These are phyloP conservation scores for Microctenopoma stevenorrisi DNA, from an alignment of 2,797 vertebrate species.

Conservation along the genomic window DNA sequence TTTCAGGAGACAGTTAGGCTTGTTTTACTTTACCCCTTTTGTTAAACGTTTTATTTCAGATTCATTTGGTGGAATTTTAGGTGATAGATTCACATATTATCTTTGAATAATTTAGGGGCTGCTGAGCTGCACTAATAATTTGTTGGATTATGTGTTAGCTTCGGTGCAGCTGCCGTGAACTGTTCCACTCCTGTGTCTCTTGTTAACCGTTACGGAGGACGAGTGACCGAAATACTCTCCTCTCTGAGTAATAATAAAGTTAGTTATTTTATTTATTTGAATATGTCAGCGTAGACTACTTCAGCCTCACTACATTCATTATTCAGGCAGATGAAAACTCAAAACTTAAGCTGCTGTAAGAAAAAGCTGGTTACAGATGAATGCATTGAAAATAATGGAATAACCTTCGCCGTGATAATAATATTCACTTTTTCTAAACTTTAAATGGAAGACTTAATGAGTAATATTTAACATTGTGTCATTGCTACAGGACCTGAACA, in stretches of 20 bases:
- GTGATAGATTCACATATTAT: no score
- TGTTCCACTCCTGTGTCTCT: no score
- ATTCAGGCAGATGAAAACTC: background rate
- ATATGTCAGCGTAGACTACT: background rate
- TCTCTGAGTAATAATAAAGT: background rate
- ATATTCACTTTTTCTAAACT: background rate
- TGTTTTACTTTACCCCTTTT: no score
- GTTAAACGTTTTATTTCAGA: no score
- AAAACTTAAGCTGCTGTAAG: background rate
- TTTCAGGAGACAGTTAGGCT: no score
- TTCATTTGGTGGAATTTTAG: no score
- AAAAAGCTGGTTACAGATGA: background rate
- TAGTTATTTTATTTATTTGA: background rate
- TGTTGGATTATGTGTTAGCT: background rate
- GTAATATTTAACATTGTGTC: background rate
- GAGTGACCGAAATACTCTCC: background rate
- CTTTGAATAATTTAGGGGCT: no score
- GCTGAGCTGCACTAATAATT: background rate
- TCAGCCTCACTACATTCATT: background rate
- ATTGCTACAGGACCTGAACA: conserved; percentile 17
- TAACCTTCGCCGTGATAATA: background rate
- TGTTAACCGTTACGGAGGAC: no score
- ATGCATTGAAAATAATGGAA: no score
- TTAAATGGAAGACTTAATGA: background rate
- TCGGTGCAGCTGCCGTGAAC: background rate